Conservation (phyloP, 2,888 invertebrate species). For the Prenolepis imparis region DNA sequence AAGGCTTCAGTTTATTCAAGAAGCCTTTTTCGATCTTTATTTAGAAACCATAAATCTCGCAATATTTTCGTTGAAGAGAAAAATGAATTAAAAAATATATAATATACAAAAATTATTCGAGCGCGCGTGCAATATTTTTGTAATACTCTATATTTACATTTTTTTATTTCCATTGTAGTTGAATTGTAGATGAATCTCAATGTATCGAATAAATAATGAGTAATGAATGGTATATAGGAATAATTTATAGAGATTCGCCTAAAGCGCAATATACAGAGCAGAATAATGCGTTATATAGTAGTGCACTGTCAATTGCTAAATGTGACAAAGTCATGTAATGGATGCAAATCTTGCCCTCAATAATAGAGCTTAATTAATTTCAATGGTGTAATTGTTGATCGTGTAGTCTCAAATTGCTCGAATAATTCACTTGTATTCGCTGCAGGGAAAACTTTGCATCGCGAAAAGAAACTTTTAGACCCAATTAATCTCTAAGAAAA, state of each 20-base stretch:
- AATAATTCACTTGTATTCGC: background rate
- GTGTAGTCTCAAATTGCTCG: background rate
- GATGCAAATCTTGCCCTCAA: conserved; percentile 43
- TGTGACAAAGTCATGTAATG: conserved; percentile 32
- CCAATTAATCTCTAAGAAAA: background rate
- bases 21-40: background rate
- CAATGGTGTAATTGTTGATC: conserved; percentile 24
- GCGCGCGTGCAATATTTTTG: no score
- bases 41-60: background rate
- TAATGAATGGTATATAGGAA: background rate
- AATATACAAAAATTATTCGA: background rate
- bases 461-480: background rate
- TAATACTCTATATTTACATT: background rate
- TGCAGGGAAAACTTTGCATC: background rate
- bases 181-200: background rate
- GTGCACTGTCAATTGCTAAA: conserved; percentile 33
- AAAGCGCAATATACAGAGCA: conserved; percentile 23
- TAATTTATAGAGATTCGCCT: background rate
- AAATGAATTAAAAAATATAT: background rate
- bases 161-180: background rate
- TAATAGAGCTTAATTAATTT: conserved; percentile 43
- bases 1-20: background rate
- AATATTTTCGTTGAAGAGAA: background rate
- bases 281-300: conserved; percentile 6
- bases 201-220: background rate